Conservation (phyloP, 2,888 invertebrate genomes). For the Thera britannica region DNA sequence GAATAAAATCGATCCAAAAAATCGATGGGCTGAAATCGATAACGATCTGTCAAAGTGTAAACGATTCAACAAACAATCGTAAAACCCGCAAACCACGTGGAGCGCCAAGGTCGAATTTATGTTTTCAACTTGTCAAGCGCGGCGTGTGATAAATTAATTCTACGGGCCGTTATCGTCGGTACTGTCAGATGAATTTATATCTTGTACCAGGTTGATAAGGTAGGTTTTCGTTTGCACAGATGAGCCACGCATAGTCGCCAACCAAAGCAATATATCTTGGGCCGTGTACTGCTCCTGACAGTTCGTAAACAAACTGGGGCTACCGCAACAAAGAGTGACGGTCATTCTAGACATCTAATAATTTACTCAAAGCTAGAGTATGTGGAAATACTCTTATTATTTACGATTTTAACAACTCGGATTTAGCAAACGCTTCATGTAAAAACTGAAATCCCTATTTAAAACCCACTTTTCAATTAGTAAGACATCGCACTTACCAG, state of each 20-base stretch:
- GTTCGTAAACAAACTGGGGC: constrained; percentile 86
- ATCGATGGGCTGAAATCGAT: constrained; percentile 35
- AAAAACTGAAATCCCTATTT: constrained; percentile 39
- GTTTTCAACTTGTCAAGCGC: constrained; percentile 85
- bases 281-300: constrained; percentile 85
- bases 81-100: constrained; percentile 80
- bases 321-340: constrained; percentile 79
- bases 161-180: constrained; percentile 79
- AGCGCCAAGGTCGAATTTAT: constrained; percentile 85
- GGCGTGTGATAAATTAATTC: constrained; percentile 86
- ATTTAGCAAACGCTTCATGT: constrained; percentile 39
- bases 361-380: constrained; percentile 39
- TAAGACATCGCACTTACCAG: constrained; percentile 66
- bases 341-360: constrained; percentile 56
- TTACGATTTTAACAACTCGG: neutral
- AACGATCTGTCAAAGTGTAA: constrained; percentile 31
- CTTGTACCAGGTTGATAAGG: constrained; percentile 49
- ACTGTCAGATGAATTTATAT: constrained; percentile 45
- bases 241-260: constrained; percentile 83
- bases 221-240: constrained; percentile 52
- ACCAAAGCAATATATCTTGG: constrained; percentile 85
- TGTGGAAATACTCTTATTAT: neutral
- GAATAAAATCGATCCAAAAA: constrained; percentile 11
- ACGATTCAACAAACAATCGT: constrained; percentile 56
- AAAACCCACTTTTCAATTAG: constrained; percentile 37